A percentile compares a stretch with the other conserved stretches of the same genome.
Conservation (phyloP, 2,797 vertebrate genomes). For the Coilia nasus region DNA sequence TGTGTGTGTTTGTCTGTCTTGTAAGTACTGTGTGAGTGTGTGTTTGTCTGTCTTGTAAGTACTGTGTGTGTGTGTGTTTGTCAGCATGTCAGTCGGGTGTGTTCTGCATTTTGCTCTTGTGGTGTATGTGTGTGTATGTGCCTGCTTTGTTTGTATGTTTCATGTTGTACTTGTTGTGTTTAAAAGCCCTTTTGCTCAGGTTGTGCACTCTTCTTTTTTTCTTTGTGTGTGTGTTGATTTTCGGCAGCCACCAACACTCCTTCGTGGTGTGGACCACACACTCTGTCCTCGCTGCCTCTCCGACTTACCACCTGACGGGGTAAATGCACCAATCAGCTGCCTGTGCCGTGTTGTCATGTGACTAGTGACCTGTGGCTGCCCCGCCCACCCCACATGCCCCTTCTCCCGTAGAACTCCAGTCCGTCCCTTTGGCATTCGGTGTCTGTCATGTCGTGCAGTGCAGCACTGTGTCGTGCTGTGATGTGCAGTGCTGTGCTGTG, state of each 20-base stretch:
- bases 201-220: slow-evolving; percentile 71
- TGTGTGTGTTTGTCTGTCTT: too few species aligned
- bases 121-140: neutral
- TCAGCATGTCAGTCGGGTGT: neutral
- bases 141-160: neutral
- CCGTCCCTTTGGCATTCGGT: neutral
- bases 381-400: neutral
- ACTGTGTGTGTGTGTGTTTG: too few species aligned
- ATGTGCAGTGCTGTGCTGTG: too few species aligned
- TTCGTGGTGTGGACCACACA: slow-evolving; percentile 80
- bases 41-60: neutral
- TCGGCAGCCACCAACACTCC: slow-evolving; percentile 79
- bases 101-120: neutral
- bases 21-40: too few species aligned
- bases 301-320: slow-evolving; percentile 77
- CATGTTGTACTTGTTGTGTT: slow-evolving; percentile 5
- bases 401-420: neutral
- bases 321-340: slow-evolving; percentile 72
- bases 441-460: neutral
- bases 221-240: slow-evolving; percentile 57
- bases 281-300: slow-evolving; percentile 77
- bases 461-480: neutral
- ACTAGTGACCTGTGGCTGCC: slow-evolving; percentile 48
- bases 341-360: slow-evolving; percentile 64
- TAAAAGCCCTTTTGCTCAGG: slow-evolving; percentile 48